These are phyloP conservation scores for Drosophila bifasciata DNA, from an alignment of 1,140 invertebrate genomes.

Conservation along the genomic window DNA sequence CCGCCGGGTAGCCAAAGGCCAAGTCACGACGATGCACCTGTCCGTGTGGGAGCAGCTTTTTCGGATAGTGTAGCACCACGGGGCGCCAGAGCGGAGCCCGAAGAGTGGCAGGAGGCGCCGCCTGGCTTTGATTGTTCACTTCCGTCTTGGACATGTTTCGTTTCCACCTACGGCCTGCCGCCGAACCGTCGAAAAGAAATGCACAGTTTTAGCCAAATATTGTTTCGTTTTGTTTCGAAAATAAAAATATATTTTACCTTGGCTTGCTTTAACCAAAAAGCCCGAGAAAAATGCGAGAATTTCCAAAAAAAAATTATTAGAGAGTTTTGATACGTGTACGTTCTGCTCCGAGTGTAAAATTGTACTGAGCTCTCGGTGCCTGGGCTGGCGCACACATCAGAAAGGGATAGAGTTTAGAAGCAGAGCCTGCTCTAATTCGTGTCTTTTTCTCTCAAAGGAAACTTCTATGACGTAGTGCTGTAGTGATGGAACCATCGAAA, in stretches of 20 bases:
- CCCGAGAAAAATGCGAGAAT: neutral
- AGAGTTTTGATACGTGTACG: constrained; percentile 18
- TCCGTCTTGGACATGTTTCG: constrained; percentile 20
- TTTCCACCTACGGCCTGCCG: constrained; percentile 29
- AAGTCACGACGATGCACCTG: neutral
- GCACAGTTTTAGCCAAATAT: too few species aligned
- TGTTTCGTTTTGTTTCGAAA: too few species aligned
- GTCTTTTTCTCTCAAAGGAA: too few species aligned
- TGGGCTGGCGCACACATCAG: too few species aligned
- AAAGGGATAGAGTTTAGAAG: neutral
- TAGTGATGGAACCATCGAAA: too few species aligned
- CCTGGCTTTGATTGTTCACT: constrained; percentile 9
- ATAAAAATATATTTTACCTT: neutral
- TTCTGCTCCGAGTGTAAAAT: constrained; percentile 21
- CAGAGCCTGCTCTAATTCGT: constrained; percentile 14
- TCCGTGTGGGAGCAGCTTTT: constrained; percentile 26
- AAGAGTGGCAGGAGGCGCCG: constrained; percentile 19
- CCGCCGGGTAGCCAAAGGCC: neutral
- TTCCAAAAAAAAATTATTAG: constrained; percentile 1
- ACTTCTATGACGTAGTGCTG: too few species aligned
- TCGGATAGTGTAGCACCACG: constrained; percentile 28
- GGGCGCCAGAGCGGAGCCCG: constrained; percentile 42
- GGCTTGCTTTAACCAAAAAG: neutral
- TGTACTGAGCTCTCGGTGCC: constrained; percentile 6
- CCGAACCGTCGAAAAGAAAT: too few species aligned